Base-by-base conservation (phyloP, 2,113 vertebrate species). In the Hymenochirus boettgeri region DNA sequence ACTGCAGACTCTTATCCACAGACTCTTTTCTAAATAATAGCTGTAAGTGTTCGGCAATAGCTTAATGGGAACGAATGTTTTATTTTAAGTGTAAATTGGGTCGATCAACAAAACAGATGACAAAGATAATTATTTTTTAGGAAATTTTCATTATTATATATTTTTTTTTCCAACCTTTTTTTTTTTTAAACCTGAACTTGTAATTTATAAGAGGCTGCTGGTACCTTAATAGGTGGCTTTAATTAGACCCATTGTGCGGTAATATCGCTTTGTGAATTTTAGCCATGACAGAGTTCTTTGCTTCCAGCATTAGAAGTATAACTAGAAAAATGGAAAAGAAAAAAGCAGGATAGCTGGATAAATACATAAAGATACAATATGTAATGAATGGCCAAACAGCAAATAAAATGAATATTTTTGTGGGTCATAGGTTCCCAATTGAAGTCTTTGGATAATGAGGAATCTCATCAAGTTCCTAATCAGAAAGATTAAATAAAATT, bases 401-500 rank as follows among this genome's bases (percentile, higher is more conserved):
- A 67, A 31, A 51, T 59, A 53, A 59, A 60, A 23, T 45, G 22
- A 53, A 53, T 67, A 47, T 33, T 51, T 51, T 17, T 15, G 55
- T 50, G 55, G 35, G 39, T 25, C 17, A 13, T 7, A 51, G 52
- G 55, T 57, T 57, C 12, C 35, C 17, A 39, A 56, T 57, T 27
- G 48, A 37, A 42, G 31, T 23, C 33, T 67, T 67, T 29, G 60
- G 57, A 59, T 67, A 67, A 60, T 53, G 65, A 67, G 56, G 47
- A 67, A 67, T 60, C 65, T 48, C 59, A 67, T 67, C 56, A 67
- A 60, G 57, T 67, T 52, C 18, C 56, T 60, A 67, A 67, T 67
- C 46, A 67, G 65, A 60, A 57, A 60, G 65, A 67, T 67, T 60
- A 60, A 67, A 67, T 67, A 53, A 67, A 67, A 67, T 67, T 59